phyloP scores from a whole-genome alignment of 2,888 invertebrate species.

The Siphlonurus alternatus region DNA sequence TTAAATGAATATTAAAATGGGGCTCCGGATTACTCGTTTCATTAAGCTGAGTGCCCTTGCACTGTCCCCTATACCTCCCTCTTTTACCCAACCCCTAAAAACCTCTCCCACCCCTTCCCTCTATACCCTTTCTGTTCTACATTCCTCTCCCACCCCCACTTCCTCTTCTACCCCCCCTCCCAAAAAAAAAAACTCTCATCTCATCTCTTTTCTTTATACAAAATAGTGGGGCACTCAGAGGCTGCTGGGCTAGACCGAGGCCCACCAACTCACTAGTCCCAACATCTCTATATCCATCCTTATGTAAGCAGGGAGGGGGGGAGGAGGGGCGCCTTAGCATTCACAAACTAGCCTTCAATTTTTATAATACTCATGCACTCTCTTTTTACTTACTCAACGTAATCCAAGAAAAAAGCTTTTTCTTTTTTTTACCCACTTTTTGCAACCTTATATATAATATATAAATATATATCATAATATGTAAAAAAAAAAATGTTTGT shows the following conservation, averaged over 20 bases:
- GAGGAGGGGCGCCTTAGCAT: background rate
- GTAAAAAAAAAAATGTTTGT: too few relatives aligned
- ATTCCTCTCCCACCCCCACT: background rate
- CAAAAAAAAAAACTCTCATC: background rate
- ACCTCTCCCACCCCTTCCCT: background rate
- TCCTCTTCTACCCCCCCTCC: background rate
- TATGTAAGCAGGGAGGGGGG: too few relatives aligned
- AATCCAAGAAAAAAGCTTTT: background rate
- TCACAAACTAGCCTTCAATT: background rate
- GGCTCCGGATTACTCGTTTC: slow-evolving; percentile 36
- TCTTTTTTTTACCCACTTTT: background rate
- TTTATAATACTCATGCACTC: background rate
- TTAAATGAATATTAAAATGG: slow-evolving; percentile 13
- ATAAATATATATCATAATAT: too few relatives aligned
- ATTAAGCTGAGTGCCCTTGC: slow-evolving; percentile 35
- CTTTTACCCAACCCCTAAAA: background rate
- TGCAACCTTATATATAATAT: background rate
- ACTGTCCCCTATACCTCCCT: background rate
- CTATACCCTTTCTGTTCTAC: background rate
- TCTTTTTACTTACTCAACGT: background rate
- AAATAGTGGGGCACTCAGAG: background rate
- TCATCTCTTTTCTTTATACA: background rate
- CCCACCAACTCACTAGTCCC: too few relatives aligned
- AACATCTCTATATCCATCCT: too few relatives aligned
- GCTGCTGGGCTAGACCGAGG: background rate